Conservation (phyloP, 2,888 invertebrate genomes). For the Pollenia amentaria region DNA sequence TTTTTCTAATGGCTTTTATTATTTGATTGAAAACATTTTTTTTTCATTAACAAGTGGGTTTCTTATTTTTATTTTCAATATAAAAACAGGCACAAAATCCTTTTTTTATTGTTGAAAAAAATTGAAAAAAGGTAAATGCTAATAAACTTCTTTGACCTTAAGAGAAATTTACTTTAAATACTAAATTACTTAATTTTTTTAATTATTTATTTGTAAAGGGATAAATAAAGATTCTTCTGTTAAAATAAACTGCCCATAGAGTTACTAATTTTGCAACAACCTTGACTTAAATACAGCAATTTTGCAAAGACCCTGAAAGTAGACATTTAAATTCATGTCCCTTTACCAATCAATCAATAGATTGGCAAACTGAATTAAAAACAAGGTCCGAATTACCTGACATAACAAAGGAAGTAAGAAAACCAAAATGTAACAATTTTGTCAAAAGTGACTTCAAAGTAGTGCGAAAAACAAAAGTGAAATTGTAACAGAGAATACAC, state of each 20-base stretch:
- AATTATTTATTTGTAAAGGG: constrained; percentile 20
- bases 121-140: background rate
- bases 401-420: constrained; percentile 69
- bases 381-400: constrained; percentile 78
- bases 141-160: background rate
- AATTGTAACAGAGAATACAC: constrained; percentile 8
- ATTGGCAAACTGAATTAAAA: constrained; percentile 66
- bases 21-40: too few relatives aligned
- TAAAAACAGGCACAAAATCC: too few relatives aligned
- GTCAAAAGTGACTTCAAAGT: background rate
- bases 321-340: constrained; percentile 75
- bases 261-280: constrained; percentile 60
- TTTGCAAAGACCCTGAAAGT: constrained; percentile 75
- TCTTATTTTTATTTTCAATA: too few relatives aligned
- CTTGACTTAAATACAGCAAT: constrained; percentile 77
- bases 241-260: background rate
- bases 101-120: too few relatives aligned
- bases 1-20: too few relatives aligned
- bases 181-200: constrained; percentile 30
- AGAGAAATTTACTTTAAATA: background rate
- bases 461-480: constrained; percentile 33
- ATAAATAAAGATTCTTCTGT: background rate
- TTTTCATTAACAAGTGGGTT: too few relatives aligned
- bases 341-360: constrained; percentile 70
- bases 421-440: constrained; percentile 43